Percentiles rank a stretch among this genome's conserved stretches.
Evolutionary conservation across 2,888 invertebrate genomes (phyloP).

Genomic region (Tridacna gigas): DNA sequence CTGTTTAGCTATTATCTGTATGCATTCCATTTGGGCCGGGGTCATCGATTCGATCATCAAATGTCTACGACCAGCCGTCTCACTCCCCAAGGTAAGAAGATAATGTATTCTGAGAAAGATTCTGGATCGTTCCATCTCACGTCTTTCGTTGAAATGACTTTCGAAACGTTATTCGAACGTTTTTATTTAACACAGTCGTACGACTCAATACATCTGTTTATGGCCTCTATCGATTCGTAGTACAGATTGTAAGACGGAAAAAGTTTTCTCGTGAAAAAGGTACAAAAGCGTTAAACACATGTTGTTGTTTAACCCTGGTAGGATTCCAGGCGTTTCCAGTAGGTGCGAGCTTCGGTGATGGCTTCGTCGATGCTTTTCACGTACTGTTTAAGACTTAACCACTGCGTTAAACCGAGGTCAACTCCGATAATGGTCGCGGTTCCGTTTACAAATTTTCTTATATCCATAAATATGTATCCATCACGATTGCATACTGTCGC

Average conservation of each 20-base stretch:
- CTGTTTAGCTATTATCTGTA: neutral
- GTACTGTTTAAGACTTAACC: slow-evolving; percentile 26
- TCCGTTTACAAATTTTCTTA: slow-evolving; percentile 36
- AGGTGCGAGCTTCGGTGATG: slow-evolving; percentile 30
- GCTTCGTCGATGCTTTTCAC: slow-evolving; percentile 16
- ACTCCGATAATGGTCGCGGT: slow-evolving; percentile 24
- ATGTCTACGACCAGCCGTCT: neutral
- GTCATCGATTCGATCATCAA: neutral
- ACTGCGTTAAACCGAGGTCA: slow-evolving; percentile 24
- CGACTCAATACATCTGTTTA: neutral
- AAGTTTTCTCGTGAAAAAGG: no score
- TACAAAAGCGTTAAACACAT: neutral
- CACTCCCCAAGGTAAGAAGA: neutral
- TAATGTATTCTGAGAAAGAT: neutral
- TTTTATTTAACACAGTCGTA: neutral
- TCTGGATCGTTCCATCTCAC: neutral
- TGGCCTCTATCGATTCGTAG: neutral
- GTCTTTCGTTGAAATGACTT: neutral
- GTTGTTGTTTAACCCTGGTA: neutral
- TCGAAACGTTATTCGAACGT: neutral
- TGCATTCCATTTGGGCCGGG: neutral
- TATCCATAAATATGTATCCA: slow-evolving; percentile 29
- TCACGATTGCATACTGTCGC: slow-evolving; percentile 27
- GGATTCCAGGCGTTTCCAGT: slow-evolving; percentile 4
- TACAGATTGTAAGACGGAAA: no score